Conservation (phyloP, 2,797 vertebrate genomes). For the Platalea minor region DNA sequence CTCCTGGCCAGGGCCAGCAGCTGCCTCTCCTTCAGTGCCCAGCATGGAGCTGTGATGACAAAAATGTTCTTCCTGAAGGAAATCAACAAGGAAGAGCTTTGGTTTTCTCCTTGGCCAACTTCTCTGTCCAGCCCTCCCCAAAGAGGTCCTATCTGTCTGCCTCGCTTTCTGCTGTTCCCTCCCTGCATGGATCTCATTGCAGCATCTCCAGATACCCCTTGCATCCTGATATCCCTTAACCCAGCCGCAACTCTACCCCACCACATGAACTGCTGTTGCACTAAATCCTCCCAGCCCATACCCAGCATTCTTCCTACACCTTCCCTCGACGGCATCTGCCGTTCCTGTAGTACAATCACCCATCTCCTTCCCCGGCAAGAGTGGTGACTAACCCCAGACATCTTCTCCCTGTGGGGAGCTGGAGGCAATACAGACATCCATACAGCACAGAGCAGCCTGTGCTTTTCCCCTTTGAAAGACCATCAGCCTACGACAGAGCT, state of each 20-base stretch:
- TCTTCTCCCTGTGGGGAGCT: background rate
- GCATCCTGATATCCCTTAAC: background rate
- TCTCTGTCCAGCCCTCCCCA: background rate
- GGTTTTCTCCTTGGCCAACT: background rate
- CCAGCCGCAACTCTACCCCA: background rate
- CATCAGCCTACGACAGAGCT: background rate
- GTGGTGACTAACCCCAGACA: background rate
- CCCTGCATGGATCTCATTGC: background rate
- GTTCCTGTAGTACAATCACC: background rate
- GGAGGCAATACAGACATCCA: background rate
- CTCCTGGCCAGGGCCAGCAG: background rate
- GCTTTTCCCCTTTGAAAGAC: background rate
- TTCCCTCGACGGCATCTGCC: background rate
- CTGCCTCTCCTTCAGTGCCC: background rate
- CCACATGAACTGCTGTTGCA: fast-evolving
- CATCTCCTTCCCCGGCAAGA: fast-evolving
- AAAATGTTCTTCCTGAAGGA: background rate
- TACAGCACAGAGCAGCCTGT: background rate
- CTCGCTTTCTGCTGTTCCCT: background rate
- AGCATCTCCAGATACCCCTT: background rate
- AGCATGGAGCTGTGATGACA: background rate
- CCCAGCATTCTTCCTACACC: background rate
- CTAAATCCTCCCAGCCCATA: background rate
- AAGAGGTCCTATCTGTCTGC: background rate
- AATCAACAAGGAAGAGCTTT: background rate